Conservation (phyloP, 2,797 vertebrate genomes). For the Pagetopsis macropterus region DNA sequence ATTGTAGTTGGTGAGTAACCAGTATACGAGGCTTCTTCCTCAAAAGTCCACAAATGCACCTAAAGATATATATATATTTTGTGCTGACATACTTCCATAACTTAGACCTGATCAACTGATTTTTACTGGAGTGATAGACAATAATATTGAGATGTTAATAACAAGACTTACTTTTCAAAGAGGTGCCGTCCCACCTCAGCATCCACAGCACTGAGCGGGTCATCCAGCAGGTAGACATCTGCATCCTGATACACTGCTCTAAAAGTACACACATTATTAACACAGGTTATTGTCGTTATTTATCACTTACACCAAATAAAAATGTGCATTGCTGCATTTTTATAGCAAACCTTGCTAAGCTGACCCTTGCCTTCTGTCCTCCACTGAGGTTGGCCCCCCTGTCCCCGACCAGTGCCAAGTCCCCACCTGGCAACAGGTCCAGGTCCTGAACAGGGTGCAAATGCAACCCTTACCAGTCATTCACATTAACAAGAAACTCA, state of each 20-base stretch:
- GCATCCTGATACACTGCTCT: slow-evolving; percentile 96
- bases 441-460: slow-evolving; percentile 85
- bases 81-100: background rate
- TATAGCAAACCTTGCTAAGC: slow-evolving; percentile 88
- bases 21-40: slow-evolving; percentile 91
- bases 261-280: slow-evolving; percentile 35
- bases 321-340: background rate
- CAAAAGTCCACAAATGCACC: slow-evolving; percentile 94
- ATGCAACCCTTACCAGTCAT: slow-evolving; percentile 43
- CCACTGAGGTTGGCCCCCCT: slow-evolving; percentile 93
- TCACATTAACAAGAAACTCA: slow-evolving; percentile 21
- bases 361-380: slow-evolving; percentile 95
- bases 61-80: slow-evolving; percentile 62
- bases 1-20: slow-evolving; percentile 96
- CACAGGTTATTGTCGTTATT: background rate
- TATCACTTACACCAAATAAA: background rate
- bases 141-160: slow-evolving; percentile 19
- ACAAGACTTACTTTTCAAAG: slow-evolving; percentile 91
- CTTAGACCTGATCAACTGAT: background rate
- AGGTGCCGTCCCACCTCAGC: slow-evolving; percentile 92
- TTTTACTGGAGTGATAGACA: background rate
- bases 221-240: slow-evolving; percentile 95
- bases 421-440: slow-evolving; percentile 89
- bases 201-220: slow-evolving; percentile 95
- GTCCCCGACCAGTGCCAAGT: slow-evolving; percentile 92